A percentile compares a stretch with the other conserved stretches of the same genome.
These are phyloP conservation scores for Melanaphis sacchari DNA, from an alignment of 1,140 invertebrate genomes.

Conservation along the genomic window DNA sequence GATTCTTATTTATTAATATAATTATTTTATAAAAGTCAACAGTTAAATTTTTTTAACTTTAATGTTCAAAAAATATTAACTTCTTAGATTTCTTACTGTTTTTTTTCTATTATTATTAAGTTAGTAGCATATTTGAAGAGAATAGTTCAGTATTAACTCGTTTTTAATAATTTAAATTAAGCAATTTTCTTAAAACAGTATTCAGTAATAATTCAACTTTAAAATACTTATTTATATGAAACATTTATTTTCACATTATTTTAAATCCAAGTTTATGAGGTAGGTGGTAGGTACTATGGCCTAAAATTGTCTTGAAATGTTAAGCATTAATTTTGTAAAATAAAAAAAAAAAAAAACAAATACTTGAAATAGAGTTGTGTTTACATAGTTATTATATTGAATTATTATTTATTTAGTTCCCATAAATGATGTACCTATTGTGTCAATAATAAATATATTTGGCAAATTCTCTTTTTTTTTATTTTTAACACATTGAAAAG, in stretches of 20 bases:
- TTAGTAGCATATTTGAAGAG: background rate
- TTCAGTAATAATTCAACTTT: background rate
- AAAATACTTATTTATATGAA: background rate
- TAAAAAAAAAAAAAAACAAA: background rate
- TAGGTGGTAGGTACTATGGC: background rate
- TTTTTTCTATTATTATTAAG: background rate
- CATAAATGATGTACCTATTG: too few relatives aligned
- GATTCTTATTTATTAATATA: background rate
- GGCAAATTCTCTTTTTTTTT: too few relatives aligned
- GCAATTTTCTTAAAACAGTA: background rate
- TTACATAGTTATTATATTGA: background rate
- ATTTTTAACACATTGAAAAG: background rate
- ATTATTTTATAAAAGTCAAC: too few relatives aligned
- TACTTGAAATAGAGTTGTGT: background rate
- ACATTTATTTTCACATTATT: background rate
- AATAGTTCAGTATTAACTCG: background rate
- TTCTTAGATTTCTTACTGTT: background rate
- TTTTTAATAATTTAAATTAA: background rate
- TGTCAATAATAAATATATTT: too few relatives aligned
- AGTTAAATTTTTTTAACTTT: too few relatives aligned
- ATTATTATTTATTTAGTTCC: too few relatives aligned
- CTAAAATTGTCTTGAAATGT: background rate
- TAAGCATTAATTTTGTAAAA: background rate
- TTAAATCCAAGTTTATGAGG: background rate
- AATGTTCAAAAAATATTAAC: background rate